Percentiles rank a stretch among this genome's conserved stretches.
Conservation (phyloP, 2,113 vertebrate genomes). For the Caloenas nicobarica region DNA sequence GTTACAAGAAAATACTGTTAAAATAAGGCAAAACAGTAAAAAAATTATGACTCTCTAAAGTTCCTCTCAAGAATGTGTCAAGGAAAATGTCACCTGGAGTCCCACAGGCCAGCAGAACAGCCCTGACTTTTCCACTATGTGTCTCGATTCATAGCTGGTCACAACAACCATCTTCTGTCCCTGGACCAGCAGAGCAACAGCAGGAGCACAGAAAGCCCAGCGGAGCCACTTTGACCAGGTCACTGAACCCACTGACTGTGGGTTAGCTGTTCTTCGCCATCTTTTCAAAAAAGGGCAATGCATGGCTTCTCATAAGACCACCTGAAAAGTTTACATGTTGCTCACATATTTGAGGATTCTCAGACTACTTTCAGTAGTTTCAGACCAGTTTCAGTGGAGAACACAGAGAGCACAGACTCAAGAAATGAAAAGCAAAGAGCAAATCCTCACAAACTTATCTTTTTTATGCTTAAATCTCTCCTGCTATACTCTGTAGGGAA, state of each 20-base stretch:
- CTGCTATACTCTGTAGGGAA: no score
- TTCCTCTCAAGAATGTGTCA: background rate
- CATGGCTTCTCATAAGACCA: background rate
- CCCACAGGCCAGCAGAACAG: background rate
- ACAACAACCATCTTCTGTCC: background rate
- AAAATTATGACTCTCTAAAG: background rate
- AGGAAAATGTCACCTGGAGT: background rate
- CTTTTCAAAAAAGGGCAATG: rapidly evolving
- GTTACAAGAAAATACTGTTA: background rate
- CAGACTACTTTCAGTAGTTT: no score
- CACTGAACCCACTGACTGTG: background rate
- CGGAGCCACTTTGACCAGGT: background rate
- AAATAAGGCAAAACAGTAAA: background rate
- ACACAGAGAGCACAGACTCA: no score
- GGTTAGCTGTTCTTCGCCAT: background rate
- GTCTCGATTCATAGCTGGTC: background rate
- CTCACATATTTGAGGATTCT: no score
- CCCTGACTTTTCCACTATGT: rapidly evolving
- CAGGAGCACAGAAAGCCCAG: background rate
- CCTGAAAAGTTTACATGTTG: no score
- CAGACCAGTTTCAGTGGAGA: no score
- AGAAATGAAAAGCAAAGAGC: no score
- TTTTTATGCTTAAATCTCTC: no score
- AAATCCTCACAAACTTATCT: no score
- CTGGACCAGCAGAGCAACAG: background rate